phyloP scores from a whole-genome alignment of 92 coral and sea anemone genomes.

The Porites evermanni region DNA sequence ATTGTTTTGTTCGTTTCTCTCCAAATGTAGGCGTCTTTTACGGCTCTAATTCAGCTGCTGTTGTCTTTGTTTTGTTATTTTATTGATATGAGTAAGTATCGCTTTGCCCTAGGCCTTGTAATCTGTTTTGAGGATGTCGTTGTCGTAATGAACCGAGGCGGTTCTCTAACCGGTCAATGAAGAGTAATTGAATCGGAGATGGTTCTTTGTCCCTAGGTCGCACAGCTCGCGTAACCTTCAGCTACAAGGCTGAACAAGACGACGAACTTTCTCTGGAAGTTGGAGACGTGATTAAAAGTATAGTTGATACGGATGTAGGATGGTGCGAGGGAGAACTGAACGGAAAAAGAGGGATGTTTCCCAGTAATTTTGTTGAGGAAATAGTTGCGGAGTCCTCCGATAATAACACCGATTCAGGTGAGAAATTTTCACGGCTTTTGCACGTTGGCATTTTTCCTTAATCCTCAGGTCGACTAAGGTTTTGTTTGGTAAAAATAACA shows the following conservation, averaged over 20 bases:
- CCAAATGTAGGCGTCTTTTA: slow-evolving; percentile 24
- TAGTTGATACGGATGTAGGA: slow-evolving; percentile 83
- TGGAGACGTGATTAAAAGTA: slow-evolving; percentile 81
- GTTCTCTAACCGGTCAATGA: background rate
- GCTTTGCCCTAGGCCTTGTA: background rate
- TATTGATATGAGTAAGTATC: slow-evolving; percentile 41
- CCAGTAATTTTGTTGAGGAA: slow-evolving; percentile 83
- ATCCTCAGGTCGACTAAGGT: background rate
- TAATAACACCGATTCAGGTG: slow-evolving; percentile 36
- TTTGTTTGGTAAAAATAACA: background rate
- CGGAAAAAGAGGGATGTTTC: slow-evolving; percentile 91
- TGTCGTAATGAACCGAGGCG: background rate
- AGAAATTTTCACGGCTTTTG: background rate
- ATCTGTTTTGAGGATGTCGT: background rate
- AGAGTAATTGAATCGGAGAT: background rate
- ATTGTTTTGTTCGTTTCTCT: slow-evolving; percentile 2
- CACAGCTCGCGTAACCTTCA: slow-evolving; percentile 85
- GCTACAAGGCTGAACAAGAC: slow-evolving; percentile 74
- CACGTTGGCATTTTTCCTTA: background rate
- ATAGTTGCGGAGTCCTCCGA: background rate
- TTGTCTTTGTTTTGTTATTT: background rate
- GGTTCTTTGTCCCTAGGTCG: slow-evolving; percentile 44
- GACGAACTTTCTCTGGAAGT: slow-evolving; percentile 78
- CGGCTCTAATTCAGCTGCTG: background rate
- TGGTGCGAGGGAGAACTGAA: slow-evolving; percentile 92